These are phyloP conservation scores for Carcina quercana DNA, from an alignment of 2,888 invertebrate genomes.

Conservation along the genomic window DNA sequence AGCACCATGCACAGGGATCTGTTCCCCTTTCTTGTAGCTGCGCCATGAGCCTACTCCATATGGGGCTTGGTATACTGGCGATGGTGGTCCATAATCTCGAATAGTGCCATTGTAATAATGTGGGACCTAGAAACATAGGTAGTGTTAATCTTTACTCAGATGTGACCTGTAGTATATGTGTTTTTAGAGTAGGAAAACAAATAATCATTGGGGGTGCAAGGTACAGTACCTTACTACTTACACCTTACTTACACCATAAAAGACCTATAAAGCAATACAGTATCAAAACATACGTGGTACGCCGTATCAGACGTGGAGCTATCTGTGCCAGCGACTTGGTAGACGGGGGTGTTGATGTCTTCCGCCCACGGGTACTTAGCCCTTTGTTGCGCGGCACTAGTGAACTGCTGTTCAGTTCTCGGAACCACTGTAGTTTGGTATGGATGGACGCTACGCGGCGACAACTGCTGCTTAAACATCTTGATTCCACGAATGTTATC, in stretches of 20 bases:
- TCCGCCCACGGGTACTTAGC: conserved; percentile 67
- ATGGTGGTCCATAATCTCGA: conserved; percentile 55
- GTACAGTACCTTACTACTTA: not conserved
- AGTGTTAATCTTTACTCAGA: not conserved
- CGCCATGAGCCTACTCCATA: conserved; percentile 55
- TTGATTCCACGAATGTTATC: conserved; percentile 22
- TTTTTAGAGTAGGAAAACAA: too few species aligned
- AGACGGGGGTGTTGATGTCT: conserved; percentile 49
- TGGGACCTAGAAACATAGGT: conserved; percentile 44
- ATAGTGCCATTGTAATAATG: conserved; percentile 48
- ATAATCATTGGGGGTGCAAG: too few species aligned
- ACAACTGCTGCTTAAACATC: conserved; percentile 68
- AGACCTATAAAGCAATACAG: not conserved
- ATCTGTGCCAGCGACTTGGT: conserved; percentile 60
- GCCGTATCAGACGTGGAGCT: conserved; percentile 68
- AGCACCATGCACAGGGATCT: conserved; percentile 28
- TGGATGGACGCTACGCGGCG: conserved; percentile 62
- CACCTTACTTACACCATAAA: not conserved
- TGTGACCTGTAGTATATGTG: not conserved
- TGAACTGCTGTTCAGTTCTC: conserved; percentile 59
- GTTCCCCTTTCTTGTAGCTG: conserved; percentile 48
- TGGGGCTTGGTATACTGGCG: conserved; percentile 67
- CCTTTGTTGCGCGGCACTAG: conserved; percentile 61
- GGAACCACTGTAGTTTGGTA: conserved; percentile 68
- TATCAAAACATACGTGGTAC: conserved; percentile 62